Conservation (phyloP, 2,888 invertebrate genomes). For the Steinernema hermaphroditum region DNA sequence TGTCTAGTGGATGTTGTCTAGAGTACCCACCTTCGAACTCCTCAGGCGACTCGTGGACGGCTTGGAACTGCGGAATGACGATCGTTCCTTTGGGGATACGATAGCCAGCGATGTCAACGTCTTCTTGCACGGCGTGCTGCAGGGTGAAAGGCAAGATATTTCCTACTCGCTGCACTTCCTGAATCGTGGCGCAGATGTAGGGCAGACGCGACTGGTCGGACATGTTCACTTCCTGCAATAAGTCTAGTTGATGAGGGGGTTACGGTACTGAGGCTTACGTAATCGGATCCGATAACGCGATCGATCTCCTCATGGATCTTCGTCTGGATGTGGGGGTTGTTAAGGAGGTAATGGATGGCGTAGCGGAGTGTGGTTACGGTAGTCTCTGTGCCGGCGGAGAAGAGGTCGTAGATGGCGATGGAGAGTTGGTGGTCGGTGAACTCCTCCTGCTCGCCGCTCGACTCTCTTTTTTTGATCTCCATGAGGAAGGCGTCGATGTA, state of each 20-base stretch:
- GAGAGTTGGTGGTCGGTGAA: slow-evolving; percentile 11
- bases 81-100: slow-evolving; percentile 24
- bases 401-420: slow-evolving; percentile 11
- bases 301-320: slow-evolving; percentile 23
- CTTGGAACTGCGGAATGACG: slow-evolving; percentile 13
- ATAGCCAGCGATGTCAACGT: slow-evolving; percentile 3
- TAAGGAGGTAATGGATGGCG: slow-evolving; percentile 6
- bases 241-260: neutral
- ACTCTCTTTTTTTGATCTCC: neutral
- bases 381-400: slow-evolving; percentile 21
- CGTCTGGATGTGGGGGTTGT: neutral
- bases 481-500: slow-evolving; percentile 16
- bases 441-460: neutral
- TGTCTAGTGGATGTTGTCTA: no score
- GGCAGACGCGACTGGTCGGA: slow-evolving; percentile 1
- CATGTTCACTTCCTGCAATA: slow-evolving; percentile 12
- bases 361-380: slow-evolving; percentile 20
- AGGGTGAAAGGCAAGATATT: slow-evolving; percentile 17
- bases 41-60: slow-evolving; percentile 12
- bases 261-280: neutral
- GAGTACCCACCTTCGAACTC: neutral
- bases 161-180: slow-evolving; percentile 8
- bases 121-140: slow-evolving; percentile 3
- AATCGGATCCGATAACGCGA: neutral
- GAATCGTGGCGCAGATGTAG: slow-evolving; percentile 21